These are phyloP conservation scores for Tethya wilhelma DNA, from an alignment of 37 sponge, comb jelly and placozoan species.

Conservation along the genomic window DNA sequence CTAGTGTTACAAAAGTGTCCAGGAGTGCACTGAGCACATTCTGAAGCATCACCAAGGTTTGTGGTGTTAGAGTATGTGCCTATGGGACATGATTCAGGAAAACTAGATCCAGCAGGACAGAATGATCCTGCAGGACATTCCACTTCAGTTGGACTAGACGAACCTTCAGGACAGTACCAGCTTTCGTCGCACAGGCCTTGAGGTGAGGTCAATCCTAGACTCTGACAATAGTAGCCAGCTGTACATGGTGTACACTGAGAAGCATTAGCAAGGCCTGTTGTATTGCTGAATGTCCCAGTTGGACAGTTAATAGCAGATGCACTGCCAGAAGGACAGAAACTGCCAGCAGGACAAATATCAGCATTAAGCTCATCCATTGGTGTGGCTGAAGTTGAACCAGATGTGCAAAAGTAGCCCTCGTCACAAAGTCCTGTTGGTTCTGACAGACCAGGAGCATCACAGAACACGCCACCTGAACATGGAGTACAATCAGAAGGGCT, in stretches of 20 bases:
- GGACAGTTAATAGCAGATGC: not conserved
- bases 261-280: not conserved
- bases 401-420: not conserved
- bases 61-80: not conserved
- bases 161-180: not conserved
- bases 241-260: not conserved
- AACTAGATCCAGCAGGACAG: constrained; percentile 1
- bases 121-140: not conserved
- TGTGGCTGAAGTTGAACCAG: not conserved
- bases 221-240: not conserved
- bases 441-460: not conserved
- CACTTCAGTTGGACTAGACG: not conserved
- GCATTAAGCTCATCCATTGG: not conserved
- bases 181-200: not conserved
- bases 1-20: not conserved
- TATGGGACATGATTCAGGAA: not conserved
- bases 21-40: not conserved
- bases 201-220: not conserved
- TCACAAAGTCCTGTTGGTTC: not conserved
- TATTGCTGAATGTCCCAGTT: not conserved
- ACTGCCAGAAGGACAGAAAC: not conserved
- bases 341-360: not conserved
- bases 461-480: not conserved
- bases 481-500: not conserved
- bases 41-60: not conserved